phyloP scores from a whole-genome alignment of 2,113 vertebrate species.

The Eudyptes chrysolophus region DNA sequence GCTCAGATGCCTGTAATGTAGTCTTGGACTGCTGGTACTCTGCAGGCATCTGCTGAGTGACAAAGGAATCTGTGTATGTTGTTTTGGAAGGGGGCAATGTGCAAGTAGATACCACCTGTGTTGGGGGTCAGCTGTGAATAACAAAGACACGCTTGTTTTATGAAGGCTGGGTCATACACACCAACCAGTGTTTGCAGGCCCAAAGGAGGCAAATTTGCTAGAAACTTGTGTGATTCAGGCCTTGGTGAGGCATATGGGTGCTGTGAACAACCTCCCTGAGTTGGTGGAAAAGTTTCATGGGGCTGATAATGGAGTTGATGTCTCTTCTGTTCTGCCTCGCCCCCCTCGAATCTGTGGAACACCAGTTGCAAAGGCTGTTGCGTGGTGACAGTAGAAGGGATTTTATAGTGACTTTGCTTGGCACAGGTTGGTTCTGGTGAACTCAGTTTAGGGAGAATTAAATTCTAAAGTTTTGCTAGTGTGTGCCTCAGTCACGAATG shows the following conservation, averaged over 20 bases:
- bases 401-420: not conserved
- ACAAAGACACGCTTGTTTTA: not conserved
- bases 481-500: fast-evolving
- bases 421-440: not conserved
- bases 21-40: not conserved
- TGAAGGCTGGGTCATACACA: not conserved
- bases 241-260: not conserved
- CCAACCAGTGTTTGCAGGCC: not conserved
- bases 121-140: not conserved
- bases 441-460: not conserved
- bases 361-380: not conserved
- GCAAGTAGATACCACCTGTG: fast-evolving
- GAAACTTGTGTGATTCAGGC: not conserved
- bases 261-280: not conserved
- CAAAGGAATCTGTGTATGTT: not conserved
- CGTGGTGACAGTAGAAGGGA: not conserved
- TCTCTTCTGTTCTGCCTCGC: not conserved
- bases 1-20: not conserved
- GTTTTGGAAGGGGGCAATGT: not conserved
- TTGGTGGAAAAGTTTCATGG: not conserved
- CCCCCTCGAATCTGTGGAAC: fast-evolving
- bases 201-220: not conserved
- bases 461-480: not conserved
- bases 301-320: not conserved
- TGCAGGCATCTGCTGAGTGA: not conserved